A percentile compares a stretch with the other conserved stretches of the same genome.
phyloP scores from a whole-genome alignment of 92 coral and sea anemone species.

The Plumapathes pennacea region DNA sequence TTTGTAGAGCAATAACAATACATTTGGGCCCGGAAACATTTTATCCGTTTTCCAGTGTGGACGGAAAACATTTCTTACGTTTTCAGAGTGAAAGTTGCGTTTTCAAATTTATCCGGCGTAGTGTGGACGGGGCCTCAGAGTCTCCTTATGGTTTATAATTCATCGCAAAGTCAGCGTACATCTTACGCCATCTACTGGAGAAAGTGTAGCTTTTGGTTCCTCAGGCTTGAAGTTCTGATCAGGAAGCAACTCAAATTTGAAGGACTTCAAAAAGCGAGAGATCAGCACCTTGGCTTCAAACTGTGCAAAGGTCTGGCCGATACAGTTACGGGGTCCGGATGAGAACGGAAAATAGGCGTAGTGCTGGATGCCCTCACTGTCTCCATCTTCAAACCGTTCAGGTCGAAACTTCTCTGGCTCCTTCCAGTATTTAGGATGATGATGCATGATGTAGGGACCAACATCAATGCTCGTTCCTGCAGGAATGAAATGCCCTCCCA shows the following conservation, averaged over 20 bases:
- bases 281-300: slow-evolving; percentile 71
- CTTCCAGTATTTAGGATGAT: slow-evolving; percentile 54
- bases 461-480: slow-evolving; percentile 59
- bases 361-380: slow-evolving; percentile 11
- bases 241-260: slow-evolving; percentile 59
- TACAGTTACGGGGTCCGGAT: slow-evolving; percentile 81
- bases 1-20: no score
- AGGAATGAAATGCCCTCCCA: slow-evolving; percentile 57
- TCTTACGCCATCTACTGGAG: slow-evolving; percentile 71
- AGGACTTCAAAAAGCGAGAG: slow-evolving; percentile 67
- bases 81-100: no score
- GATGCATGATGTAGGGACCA: slow-evolving; percentile 50
- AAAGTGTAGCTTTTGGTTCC: slow-evolving; percentile 62
- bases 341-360: slow-evolving; percentile 82
- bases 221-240: slow-evolving; percentile 69
- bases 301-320: slow-evolving; percentile 76
- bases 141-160: no score
- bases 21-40: no score
- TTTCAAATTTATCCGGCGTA: no score
- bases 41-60: no score
- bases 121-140: no score
- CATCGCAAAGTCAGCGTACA: slow-evolving; percentile 52
- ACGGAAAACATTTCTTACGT: no score
- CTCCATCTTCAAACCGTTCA: slow-evolving; percentile 54
- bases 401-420: slow-evolving; percentile 75